A percentile compares a stretch with the other conserved stretches of the same genome.
Evolutionary conservation across 64 coral and sea anemone species (phyloP).

Genomic region (Dendrophyllia cribrosa): DNA sequence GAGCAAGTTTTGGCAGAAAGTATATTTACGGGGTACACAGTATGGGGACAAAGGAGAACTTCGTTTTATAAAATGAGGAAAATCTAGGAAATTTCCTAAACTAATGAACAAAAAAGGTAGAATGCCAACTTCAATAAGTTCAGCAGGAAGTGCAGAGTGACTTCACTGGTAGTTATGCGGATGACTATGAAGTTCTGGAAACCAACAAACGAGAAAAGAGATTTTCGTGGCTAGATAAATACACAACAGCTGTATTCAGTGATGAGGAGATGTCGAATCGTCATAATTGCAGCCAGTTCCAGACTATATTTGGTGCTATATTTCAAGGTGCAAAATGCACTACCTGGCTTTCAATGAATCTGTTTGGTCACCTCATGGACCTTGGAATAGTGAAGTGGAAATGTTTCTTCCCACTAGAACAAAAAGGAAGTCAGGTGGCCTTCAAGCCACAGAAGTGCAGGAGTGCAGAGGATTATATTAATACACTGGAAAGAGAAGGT

Average conservation of each 20-base stretch:
- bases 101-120: slow-evolving; percentile 23
- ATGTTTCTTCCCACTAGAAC: slow-evolving; percentile 34
- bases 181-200: too few species aligned
- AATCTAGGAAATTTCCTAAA: background rate
- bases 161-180: too few species aligned
- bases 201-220: background rate
- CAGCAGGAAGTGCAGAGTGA: background rate
- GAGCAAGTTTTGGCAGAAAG: slow-evolving; percentile 41
- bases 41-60: slow-evolving; percentile 15
- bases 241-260: slow-evolving; percentile 35
- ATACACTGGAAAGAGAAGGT: slow-evolving; percentile 20
- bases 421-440: background rate
- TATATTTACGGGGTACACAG: background rate
- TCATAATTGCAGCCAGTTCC: slow-evolving; percentile 21
- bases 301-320: slow-evolving; percentile 20
- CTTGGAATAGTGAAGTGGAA: background rate
- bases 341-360: slow-evolving; percentile 43
- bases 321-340: slow-evolving; percentile 29
- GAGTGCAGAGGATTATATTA: background rate
- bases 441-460: background rate
- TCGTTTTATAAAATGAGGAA: slow-evolving; percentile 35
- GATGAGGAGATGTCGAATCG: background rate
- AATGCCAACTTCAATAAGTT: background rate
- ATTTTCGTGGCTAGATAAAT: slow-evolving; percentile 46
- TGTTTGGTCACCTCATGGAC: background rate